Conservation (phyloP, 2,113 vertebrate species). For the Carassius carassius region DNA sequence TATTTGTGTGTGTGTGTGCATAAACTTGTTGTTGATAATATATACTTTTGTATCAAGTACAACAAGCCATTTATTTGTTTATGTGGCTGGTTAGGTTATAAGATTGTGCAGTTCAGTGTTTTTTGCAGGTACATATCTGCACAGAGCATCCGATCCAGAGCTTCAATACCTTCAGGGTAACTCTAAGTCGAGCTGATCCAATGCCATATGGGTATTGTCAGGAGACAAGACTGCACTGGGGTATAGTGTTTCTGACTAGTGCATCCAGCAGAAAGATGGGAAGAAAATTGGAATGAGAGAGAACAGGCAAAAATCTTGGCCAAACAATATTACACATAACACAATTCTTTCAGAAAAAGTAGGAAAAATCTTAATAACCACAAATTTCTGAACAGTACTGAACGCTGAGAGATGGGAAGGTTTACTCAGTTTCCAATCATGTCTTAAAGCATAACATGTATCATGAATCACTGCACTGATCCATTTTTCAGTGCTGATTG, state of each 20-base stretch:
- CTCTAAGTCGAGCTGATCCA: slow-evolving; percentile 41
- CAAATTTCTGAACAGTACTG: neutral
- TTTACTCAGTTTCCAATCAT: neutral
- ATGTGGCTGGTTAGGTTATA: neutral
- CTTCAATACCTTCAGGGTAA: slow-evolving; percentile 30
- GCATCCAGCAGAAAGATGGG: neutral
- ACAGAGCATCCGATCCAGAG: neutral
- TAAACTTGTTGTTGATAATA: neutral
- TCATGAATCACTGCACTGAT: neutral
- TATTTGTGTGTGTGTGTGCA: neutral
- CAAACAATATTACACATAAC: neutral
- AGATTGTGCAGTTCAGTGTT: neutral
- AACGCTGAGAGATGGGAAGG: neutral
- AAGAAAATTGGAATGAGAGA: neutral
- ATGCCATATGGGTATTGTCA: slow-evolving; percentile 32
- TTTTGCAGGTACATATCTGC: slow-evolving; percentile 19
- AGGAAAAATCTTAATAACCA: neutral
- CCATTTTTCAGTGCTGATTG: neutral
- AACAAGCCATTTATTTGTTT: neutral
- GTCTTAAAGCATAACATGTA: neutral
- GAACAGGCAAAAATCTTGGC: neutral
- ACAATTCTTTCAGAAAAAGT: neutral
- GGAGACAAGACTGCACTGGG: slow-evolving; percentile 1
- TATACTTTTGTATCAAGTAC: neutral
- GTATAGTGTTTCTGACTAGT: slow-evolving; percentile 16